Percentiles rank a stretch among this genome's conserved stretches.
These are phyloP conservation scores for Okapia johnstoni DNA, from an alignment of 2,113 vertebrate species.

Conservation along the genomic window DNA sequence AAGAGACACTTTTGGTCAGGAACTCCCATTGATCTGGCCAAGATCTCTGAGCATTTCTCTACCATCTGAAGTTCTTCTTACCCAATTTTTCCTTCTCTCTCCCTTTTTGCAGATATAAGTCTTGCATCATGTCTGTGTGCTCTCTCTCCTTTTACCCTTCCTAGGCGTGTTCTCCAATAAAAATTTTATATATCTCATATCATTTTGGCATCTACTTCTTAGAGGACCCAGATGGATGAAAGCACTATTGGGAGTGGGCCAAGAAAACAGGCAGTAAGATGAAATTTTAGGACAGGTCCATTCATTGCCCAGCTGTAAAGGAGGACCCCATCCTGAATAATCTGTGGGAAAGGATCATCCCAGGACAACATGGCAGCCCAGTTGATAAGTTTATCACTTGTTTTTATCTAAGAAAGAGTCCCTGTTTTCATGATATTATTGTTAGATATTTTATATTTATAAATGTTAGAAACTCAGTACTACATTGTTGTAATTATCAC, in stretches of 20 bases:
- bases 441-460: not conserved
- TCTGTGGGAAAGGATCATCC: not conserved
- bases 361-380: not conserved
- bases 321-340: not conserved
- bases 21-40: too few relatives aligned
- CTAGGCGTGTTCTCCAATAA: not conserved
- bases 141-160: not conserved
- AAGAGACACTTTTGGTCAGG: not conserved
- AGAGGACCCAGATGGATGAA: too few relatives aligned
- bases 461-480: not conserved
- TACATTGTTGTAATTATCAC: not conserved
- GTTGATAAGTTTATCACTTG: not conserved
- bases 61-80: not conserved
- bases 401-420: not conserved
- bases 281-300: not conserved
- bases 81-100: not conserved
- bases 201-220: not conserved
- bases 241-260: fast-evolving
- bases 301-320: not conserved
- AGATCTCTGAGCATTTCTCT: not conserved
- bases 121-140: not conserved
- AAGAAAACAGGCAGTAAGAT: not conserved
- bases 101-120: not conserved
- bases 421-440: not conserved
- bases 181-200: not conserved